Evolutionary conservation across 2,113 vertebrate genomes (phyloP).

Genomic region (Galemys pyrenaicus): DNA sequence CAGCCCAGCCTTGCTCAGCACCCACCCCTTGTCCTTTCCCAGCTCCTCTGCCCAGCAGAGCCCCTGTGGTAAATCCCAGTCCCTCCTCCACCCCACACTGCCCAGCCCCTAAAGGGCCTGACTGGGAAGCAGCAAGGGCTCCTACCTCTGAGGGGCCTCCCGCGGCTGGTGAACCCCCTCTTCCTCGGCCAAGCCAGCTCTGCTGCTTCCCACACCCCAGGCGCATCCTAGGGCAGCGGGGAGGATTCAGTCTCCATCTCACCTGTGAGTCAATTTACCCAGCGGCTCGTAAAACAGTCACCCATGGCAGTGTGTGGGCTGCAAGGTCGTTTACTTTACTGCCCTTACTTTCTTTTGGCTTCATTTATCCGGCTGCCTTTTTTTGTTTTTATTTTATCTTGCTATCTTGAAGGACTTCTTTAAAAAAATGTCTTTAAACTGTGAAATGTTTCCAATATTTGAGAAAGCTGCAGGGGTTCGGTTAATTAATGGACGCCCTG

Average conservation of each 20-base stretch:
- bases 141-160: no score
- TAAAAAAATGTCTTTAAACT: neutral
- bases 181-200: neutral
- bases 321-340: neutral
- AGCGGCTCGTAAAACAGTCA: neutral
- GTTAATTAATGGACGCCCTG: no score
- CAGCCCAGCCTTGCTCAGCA: neutral
- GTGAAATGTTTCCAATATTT: neutral
- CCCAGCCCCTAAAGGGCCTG: neutral
- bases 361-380: neutral
- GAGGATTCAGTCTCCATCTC: neutral
- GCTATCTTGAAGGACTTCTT: neutral
- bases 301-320: neutral
- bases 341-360: neutral
- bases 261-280: neutral
- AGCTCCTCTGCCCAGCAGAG: neutral
- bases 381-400: neutral
- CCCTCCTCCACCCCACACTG: neutral
- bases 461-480: neutral
- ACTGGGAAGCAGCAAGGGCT: accelerated
- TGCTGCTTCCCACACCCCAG: neutral
- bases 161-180: no score
- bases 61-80: neutral
- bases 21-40: neutral
- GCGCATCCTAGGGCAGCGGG: neutral